phyloP scores from a whole-genome alignment of 2,113 vertebrate species.

The Sturnus vulgaris region DNA sequence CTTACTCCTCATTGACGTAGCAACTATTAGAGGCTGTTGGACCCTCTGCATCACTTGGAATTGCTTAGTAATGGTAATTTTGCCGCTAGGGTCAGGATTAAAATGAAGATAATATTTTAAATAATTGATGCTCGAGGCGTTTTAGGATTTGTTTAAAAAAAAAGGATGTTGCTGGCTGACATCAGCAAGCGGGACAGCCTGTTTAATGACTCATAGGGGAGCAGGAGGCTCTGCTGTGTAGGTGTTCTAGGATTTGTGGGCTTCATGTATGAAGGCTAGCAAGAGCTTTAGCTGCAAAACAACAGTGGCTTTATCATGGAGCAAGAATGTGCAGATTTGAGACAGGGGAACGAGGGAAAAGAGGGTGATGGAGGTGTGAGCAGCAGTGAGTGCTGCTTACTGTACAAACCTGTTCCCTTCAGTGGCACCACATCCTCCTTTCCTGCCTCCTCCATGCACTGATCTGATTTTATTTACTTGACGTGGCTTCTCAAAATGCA shows the following conservation, averaged over 20 bases:
- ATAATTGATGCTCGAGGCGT: not conserved
- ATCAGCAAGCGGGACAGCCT: constrained; percentile 46
- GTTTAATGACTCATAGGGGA: constrained; percentile 61
- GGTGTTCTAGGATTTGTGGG: constrained; percentile 59
- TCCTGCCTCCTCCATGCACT: not conserved
- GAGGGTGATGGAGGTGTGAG: constrained; percentile 1
- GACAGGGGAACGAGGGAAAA: not conserved
- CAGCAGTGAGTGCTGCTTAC: not conserved
- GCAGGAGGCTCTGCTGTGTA: constrained; percentile 57
- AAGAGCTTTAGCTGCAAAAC: constrained; percentile 42
- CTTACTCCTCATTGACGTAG: constrained; percentile 15
- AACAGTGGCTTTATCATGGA: not conserved
- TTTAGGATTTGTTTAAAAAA: not conserved
- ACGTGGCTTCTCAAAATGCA: not conserved
- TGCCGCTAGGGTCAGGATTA: constrained; percentile 30
- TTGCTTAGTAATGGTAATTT: constrained; percentile 6
- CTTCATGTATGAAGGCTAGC: constrained; percentile 41
- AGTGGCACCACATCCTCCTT: not conserved
- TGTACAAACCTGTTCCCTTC: not conserved
- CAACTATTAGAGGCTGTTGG: not conserved
- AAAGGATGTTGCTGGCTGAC: constrained; percentile 6
- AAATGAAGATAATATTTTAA: constrained; percentile 50
- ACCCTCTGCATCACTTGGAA: constrained; percentile 31
- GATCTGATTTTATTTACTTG: constrained; percentile 15
- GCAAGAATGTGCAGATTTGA: not conserved